Evolutionary conservation across 2,888 invertebrate genomes (phyloP).

Genomic region (Sminthurides aquaticus): DNA sequence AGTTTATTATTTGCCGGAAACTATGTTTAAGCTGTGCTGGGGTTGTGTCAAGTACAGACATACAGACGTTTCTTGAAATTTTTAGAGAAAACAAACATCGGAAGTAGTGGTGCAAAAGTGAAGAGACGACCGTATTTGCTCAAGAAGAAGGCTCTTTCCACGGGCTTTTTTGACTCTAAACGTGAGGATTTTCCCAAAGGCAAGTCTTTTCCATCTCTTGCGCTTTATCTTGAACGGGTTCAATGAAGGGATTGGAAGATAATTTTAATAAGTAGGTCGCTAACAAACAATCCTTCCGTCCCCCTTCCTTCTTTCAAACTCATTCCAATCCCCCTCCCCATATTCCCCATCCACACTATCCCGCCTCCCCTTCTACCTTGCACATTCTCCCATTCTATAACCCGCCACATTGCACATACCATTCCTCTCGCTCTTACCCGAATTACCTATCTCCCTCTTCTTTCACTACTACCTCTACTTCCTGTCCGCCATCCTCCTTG

Average conservation of each 20-base stretch:
- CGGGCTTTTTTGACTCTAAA: constrained; percentile 69
- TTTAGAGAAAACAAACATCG: constrained; percentile 45
- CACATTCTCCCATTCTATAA: no score
- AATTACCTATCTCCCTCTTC: no score
- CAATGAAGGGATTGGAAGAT: constrained; percentile 2
- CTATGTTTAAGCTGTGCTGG: no score
- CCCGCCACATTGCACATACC: no score
- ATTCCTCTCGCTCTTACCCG: no score
- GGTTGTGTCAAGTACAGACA: no score
- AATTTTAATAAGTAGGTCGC: constrained; percentile 10
- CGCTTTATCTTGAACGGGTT: no score
- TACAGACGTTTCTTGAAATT: not conserved
- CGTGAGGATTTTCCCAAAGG: constrained; percentile 11
- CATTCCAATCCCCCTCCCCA: not conserved
- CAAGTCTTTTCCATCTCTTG: no score
- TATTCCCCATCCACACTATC: not conserved
- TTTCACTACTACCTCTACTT: no score
- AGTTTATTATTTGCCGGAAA: no score
- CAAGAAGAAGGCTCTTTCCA: constrained; percentile 80
- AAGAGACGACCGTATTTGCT: constrained; percentile 72
- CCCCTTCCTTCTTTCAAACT: not conserved
- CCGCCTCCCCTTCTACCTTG: no score
- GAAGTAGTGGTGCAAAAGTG: constrained; percentile 56
- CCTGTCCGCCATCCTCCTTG: not conserved
- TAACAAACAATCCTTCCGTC: not conserved